Evolutionary conservation across 1,140 invertebrate genomes (phyloP).

Genomic region (Eupeodes corollae): DNA sequence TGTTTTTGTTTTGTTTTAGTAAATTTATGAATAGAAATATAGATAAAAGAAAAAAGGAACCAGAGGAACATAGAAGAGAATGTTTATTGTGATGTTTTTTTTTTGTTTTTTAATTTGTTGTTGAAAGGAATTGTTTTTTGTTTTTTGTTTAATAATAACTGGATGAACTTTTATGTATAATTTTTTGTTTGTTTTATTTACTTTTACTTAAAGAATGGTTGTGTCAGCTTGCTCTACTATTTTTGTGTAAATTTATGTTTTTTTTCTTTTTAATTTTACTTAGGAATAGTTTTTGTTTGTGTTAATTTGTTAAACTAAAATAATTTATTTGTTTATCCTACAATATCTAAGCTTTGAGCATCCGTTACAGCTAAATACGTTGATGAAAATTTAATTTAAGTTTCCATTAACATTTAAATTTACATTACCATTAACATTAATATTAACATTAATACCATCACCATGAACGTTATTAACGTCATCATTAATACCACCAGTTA

Average conservation of each 20-base stretch:
- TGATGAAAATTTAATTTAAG: background rate
- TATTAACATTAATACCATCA: background rate
- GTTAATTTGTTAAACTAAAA: background rate
- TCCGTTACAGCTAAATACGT: slow-evolving; percentile 26
- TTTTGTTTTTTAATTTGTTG: too few relatives aligned
- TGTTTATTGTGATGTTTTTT: too few relatives aligned
- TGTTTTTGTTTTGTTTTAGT: too few relatives aligned
- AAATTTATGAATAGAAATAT: too few relatives aligned
- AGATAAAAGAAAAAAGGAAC: too few relatives aligned
- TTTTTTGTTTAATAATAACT: too few relatives aligned
- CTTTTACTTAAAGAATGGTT: background rate
- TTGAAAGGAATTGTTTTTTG: too few relatives aligned
- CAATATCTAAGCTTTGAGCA: slow-evolving; percentile 38
- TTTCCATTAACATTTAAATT: slow-evolving; percentile 1
- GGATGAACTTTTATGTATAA: too few relatives aligned
- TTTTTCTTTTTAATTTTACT: background rate
- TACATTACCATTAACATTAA: background rate
- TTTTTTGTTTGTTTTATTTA: too few relatives aligned
- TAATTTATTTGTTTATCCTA: slow-evolving; percentile 26
- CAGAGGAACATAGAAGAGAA: too few relatives aligned
- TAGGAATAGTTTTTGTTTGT: background rate
- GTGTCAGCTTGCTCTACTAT: background rate
- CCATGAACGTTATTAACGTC: slow-evolving; percentile 1
- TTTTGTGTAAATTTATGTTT: background rate
- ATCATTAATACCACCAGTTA: background rate